Conservation (phyloP, 2,797 vertebrate genomes). For the Molothrus aeneus region DNA sequence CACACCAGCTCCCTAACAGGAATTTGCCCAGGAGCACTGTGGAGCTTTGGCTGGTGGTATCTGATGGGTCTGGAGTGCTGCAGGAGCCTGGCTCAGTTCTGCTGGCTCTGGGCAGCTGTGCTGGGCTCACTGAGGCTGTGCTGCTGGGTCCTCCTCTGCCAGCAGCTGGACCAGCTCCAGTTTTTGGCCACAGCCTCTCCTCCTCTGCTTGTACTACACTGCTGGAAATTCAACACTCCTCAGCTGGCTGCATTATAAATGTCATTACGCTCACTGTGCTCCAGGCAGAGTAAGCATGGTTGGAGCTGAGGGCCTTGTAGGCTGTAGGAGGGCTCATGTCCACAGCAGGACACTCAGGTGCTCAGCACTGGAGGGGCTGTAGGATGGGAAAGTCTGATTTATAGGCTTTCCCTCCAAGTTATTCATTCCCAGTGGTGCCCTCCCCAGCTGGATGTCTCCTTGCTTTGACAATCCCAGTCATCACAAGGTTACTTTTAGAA, state of each 20-base stretch:
- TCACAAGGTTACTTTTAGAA: background rate
- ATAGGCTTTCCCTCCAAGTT: background rate
- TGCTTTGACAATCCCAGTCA: background rate
- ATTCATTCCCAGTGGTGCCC: background rate
- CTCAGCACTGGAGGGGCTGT: background rate
- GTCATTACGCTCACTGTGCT: background rate
- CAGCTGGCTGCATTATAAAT: background rate
- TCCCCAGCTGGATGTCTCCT: background rate
- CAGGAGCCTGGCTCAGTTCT: background rate
- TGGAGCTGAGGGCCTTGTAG: background rate
- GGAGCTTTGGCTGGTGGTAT: background rate
- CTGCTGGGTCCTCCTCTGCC: background rate
- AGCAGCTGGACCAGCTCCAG: background rate
- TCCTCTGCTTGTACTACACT: background rate
- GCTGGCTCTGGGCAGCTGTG: background rate
- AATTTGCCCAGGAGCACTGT: background rate
- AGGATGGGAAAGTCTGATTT: background rate
- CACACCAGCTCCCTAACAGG: background rate
- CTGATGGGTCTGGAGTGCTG: background rate
- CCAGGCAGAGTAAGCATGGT: background rate
- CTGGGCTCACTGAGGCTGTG: background rate
- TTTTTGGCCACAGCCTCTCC: background rate
- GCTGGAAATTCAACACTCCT: background rate
- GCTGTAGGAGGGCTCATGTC: background rate
- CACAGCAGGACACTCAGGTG: background rate